Conservation (phyloP, 2,797 vertebrate species). For the Sebastes dallii region DNA sequence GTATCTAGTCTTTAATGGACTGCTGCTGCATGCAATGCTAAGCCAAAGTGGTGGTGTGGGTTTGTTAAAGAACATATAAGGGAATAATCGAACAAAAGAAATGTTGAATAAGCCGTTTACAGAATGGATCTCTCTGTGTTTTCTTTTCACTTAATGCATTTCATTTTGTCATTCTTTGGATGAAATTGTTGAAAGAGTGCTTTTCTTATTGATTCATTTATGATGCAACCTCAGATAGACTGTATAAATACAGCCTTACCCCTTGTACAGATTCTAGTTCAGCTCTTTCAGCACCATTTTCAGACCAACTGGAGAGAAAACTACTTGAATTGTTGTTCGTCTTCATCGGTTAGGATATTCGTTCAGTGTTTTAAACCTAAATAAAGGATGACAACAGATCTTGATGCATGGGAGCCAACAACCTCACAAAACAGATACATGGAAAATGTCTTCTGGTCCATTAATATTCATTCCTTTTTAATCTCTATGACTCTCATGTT, state of each 20-base stretch:
- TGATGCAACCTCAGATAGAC: background rate
- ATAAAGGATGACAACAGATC: background rate
- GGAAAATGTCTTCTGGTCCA: background rate
- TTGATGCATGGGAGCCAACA: background rate
- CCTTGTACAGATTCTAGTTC: background rate
- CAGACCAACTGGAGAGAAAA: background rate
- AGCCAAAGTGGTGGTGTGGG: background rate
- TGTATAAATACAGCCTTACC: background rate
- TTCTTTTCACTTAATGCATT: background rate
- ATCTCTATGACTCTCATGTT: background rate
- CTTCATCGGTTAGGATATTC: background rate
- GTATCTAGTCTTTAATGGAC: background rate
- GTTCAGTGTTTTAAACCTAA: background rate
- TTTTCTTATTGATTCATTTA: background rate
- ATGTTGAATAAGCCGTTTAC: background rate
- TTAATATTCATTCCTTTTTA: constrained; percentile 35
- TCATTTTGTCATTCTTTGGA: background rate
- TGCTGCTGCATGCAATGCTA: background rate
- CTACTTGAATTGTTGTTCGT: background rate
- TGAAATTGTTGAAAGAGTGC: background rate
- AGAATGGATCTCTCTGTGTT: background rate
- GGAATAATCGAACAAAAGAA: background rate
- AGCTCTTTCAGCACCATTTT: background rate
- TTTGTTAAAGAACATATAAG: background rate
- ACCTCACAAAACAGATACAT: background rate